Evolutionary conservation across 2,888 invertebrate genomes (phyloP), one percentile per base, ranked within the genome.

Genomic region (Pandemis corylana): DNA sequence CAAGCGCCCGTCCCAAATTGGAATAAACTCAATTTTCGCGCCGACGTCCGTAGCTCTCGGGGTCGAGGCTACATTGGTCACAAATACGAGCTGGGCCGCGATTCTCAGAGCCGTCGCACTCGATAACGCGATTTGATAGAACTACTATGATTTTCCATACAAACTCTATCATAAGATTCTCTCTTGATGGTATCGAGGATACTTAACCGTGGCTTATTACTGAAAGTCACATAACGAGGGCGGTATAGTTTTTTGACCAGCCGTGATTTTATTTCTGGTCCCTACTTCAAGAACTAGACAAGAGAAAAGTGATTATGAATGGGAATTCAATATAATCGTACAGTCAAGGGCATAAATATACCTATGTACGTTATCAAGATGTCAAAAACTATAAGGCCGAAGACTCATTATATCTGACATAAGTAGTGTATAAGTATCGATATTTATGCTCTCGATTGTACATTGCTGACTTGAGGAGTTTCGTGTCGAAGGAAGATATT

Each of bases 21-120:
- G 64, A 64, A 64, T 64, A 64, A 64, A 64, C 64, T 64, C 64
- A 64, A 64, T 64, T 64, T 64, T 64, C 64, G 20, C 64, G 20
- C 20, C 64, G 46, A 15, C 20, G 64, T 46, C 64, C 64, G 64
- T 1, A 13, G 63, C 15, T 56, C 63, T 46, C 64, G 46, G 28
- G 59, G 59, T 46, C 64, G 46, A 46, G 59, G 59, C 53, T 59
- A 59, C 59, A 59, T 59, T 20, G 59, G 10, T 20, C 28, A 12
- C 28, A 59, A 59, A 59, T 59, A 59, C 13, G 51, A 51, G 51
- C 12, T 5, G 59, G 28, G 59, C 56, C 20, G 7, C 20, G 20
- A 56, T 20, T 56, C 51, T 51, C n/a, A n/a, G 5, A 49, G 51
- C 51, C n/a, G 6, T 13, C n/a, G 51, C 13, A 5, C 51, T n/a